These are phyloP conservation scores for Anhinga anhinga DNA, from an alignment of 2,113 vertebrate species.

Conservation along the genomic window DNA sequence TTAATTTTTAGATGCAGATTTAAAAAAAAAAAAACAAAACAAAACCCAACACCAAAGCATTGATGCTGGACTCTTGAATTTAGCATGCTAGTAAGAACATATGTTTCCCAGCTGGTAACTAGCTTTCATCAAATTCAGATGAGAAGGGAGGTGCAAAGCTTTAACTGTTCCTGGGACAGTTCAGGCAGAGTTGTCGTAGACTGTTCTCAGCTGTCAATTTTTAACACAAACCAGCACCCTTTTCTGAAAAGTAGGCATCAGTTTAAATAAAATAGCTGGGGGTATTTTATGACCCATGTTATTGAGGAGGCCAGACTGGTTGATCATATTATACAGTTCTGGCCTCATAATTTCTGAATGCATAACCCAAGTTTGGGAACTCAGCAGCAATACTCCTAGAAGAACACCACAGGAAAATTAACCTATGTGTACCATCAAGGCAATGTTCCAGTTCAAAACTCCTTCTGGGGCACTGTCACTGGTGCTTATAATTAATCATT, in stretches of 20 bases:
- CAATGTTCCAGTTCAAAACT: neutral
- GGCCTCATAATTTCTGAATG: neutral
- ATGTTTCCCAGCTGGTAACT: neutral
- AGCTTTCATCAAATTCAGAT: neutral
- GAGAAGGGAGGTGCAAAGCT: neutral
- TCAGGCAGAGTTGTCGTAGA: neutral
- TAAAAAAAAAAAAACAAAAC: neutral
- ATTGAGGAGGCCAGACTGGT: neutral
- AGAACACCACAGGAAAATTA: neutral
- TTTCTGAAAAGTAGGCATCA: neutral
- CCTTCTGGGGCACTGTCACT: neutral
- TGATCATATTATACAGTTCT: neutral
- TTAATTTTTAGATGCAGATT: neutral
- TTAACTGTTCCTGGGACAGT: neutral
- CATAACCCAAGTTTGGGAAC: neutral
- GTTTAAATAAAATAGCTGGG: neutral
- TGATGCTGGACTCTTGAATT: neutral
- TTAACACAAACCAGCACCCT: neutral
- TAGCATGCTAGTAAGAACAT: neutral
- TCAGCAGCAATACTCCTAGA: neutral
- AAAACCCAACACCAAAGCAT: neutral
- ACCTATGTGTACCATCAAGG: neutral
- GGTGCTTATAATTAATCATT: neutral
- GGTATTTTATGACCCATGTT: neutral
- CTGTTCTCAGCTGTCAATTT: neutral